Base-by-base conservation (phyloP, 2,113 vertebrate species). In the Mastomys natalensis region DNA sequence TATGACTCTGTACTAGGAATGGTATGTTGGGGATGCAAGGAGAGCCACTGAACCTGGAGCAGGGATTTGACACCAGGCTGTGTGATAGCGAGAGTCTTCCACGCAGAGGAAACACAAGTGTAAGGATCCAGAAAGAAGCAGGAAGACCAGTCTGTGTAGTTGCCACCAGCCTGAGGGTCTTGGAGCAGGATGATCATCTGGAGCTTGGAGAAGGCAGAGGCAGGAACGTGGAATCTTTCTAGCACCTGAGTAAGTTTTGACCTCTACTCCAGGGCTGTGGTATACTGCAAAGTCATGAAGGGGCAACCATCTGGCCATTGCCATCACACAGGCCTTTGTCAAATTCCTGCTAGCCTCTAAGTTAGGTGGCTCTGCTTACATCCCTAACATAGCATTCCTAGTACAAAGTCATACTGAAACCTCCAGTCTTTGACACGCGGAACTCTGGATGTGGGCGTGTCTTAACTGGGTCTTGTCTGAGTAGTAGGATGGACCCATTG, bases 351-450 rank as follows among this genome's bases (percentile, higher is more conserved):
- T 4, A 1, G 31, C 45, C 58, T 53, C 29, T 40, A 9, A n/a
- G 6, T 40, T 15, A 40, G 40, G 29, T 4, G 7, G 3, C 2
- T 31, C 17, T 55, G 40, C 7, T 77, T 37, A 22, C 2, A 21
- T 7, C 1, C 10, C 8, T 58, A 1, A 7, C 12, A 40, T 0
- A 17, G 37, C 2, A 1, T 26, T 40, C 81, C n/a, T 45, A 4
- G 7, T 13, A 7, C 0, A 0, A 26, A 68, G 11, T 43, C 62
- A 45, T 1, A 10, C 9, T 17, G 68, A 90, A 93, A 45, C 26
- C 11, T 3, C 53, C n/a, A 45, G 34, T 15, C 92, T 85, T 72
- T 19, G 60, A n/a, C 43, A 5, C 0, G 34, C 0, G 34, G 45
- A 22, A 43, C 26, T 31, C 22, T 78, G n/a, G 31, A n/a, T 48